phyloP scores from a whole-genome alignment of 2,797 vertebrate species.

The Myotis pilosus region DNA sequence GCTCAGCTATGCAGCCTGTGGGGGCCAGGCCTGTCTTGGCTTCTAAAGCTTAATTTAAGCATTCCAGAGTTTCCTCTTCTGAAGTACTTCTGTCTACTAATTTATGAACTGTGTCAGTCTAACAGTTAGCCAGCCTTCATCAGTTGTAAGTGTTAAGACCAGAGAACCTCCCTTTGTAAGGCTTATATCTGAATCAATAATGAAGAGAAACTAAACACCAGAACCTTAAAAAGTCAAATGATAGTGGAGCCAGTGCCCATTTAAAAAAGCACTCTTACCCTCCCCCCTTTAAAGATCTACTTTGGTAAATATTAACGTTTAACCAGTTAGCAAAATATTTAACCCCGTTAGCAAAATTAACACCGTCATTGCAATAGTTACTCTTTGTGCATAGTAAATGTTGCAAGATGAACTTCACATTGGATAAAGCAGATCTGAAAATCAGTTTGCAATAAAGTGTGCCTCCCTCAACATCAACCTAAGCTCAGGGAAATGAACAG shows the following conservation, averaged over 20 bases:
- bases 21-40: conserved; percentile 65
- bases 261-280: conserved; percentile 78
- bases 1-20: conserved; percentile 72
- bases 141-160: conserved; percentile 58
- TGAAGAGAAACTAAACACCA: conserved; percentile 78
- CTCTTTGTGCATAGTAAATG: conserved; percentile 87
- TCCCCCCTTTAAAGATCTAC: conserved; percentile 80
- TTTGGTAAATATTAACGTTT: conserved; percentile 83
- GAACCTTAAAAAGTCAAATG: conserved; percentile 68
- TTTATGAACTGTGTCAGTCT: conserved; percentile 62
- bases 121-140: conserved; percentile 55
- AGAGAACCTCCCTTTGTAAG: conserved; percentile 81
- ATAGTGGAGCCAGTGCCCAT: conserved; percentile 71
- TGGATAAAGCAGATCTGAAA: conserved; percentile 85
- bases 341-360: conserved; percentile 87
- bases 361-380: conserved; percentile 84
- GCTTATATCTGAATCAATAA: conserved; percentile 75
- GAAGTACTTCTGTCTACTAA: conserved; percentile 43
- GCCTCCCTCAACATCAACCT: conserved; percentile 75
- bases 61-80: background rate
- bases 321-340: conserved; percentile 80
- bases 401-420: conserved; percentile 86
- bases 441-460: conserved; percentile 83
- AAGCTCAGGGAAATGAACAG: conserved; percentile 73
- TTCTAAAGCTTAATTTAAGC: conserved; percentile 78